Base-by-base conservation (phyloP, 2,888 invertebrate genomes). In the Oscheius myriophilus region DNA sequence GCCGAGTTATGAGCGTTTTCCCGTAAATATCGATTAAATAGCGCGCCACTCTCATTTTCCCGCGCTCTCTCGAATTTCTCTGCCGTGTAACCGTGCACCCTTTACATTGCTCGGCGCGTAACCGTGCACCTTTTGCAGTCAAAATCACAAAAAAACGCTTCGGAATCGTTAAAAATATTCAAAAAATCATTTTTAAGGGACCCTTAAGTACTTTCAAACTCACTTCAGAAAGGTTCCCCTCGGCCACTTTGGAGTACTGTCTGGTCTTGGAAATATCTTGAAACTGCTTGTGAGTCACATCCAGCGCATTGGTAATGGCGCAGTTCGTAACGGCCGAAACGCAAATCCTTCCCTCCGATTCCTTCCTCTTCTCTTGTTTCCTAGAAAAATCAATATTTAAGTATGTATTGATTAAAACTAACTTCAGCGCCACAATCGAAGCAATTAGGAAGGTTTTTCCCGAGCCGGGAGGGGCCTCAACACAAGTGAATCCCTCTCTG, bases 371-470 rank as follows among this genome's bases (percentile, higher is more conserved):
- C 18, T 49, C 4, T 49, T n/a, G 49, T 49, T 18, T 18, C 21
- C 21, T 49, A 6, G 7, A 49, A n/a, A 49, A 49, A n/a, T n/a
- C 9, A 49, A 3, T 18, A 6, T 49, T 18, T 21, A 18, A 18
- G 11, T 6, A 9, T 6, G 11, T 6, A 49, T 6, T n/a, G 18
- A 3, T 6, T 6, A 18, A n/a, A 18, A 49, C 53, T 53, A 3
- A 53, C 53, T 25, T 53, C 4, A 21, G 4, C 6, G 53, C 53
- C 23, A 53, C 26, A 25, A 53, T 18, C 16, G 25, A 16, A 16
- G 53, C 53, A 14, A 53, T 53, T 4, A 53, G 18, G 14, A 53
- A 53, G 26, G 53, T 53, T 21, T 53, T 53, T 53, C 53, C 53
- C 3, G n/a, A 18, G 2, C 53, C 53, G 25, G 53, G 53, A 18